Conservation (phyloP, 1,140 invertebrate species). For the Battus philenor region DNA sequence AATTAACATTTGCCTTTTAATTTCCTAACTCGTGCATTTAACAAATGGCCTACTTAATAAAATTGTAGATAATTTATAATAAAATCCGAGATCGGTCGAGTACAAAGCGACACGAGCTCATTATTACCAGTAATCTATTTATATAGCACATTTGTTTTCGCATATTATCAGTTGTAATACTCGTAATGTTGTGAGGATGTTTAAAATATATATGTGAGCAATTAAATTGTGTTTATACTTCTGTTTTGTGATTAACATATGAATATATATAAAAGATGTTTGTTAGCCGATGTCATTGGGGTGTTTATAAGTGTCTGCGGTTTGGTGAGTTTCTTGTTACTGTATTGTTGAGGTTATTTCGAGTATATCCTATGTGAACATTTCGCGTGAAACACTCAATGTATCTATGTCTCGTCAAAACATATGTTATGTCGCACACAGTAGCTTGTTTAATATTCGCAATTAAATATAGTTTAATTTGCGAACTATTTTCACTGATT, state of each 20-base stretch:
- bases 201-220: constrained; percentile 1
- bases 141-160: constrained; percentile 2
- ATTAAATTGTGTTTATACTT: background rate
- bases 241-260: constrained; percentile 6
- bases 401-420: too few species aligned
- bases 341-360: constrained; percentile 5
- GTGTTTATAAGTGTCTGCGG: background rate
- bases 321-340: constrained; percentile 2
- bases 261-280: background rate
- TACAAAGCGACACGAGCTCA: constrained; percentile 30
- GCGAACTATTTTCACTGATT: constrained; percentile 4
- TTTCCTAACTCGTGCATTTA: constrained; percentile 53
- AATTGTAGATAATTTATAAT: constrained; percentile 35
- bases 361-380: too few species aligned
- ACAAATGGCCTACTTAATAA: constrained; percentile 58
- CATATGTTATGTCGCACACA: background rate
- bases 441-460: constrained; percentile 1
- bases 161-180: constrained; percentile 27
- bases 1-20: constrained; percentile 16
- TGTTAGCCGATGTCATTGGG: constrained; percentile 3
- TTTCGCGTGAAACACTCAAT: too few species aligned
- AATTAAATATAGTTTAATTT: constrained; percentile 2
- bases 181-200: constrained; percentile 39
- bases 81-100: constrained; percentile 22
- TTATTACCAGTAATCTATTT: constrained; percentile 20